Percentiles rank a stretch among this genome's conserved stretches.
phyloP scores from a whole-genome alignment of 2,888 invertebrate genomes.

The Thymelicus acteon region DNA sequence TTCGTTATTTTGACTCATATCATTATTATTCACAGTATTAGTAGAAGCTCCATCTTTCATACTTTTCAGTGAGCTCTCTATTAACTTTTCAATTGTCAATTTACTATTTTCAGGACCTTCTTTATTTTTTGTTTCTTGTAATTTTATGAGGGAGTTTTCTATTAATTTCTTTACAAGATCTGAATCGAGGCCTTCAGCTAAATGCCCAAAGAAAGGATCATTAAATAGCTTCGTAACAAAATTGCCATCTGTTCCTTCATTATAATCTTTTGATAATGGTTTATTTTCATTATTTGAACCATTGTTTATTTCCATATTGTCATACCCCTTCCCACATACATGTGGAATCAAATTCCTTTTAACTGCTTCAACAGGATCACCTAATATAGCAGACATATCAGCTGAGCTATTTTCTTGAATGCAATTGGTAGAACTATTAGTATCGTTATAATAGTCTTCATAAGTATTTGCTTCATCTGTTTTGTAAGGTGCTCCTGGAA shows the following conservation, averaged over 20 bases:
- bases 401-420: slow-evolving; percentile 46
- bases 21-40: slow-evolving; percentile 50
- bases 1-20: slow-evolving; percentile 54
- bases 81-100: slow-evolving; percentile 80
- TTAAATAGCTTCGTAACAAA: slow-evolving; percentile 86
- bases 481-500: slow-evolving; percentile 59
- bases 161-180: slow-evolving; percentile 87
- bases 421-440: slow-evolving; percentile 47
- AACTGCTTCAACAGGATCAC: slow-evolving; percentile 91
- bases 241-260: slow-evolving; percentile 59
- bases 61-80: slow-evolving; percentile 76
- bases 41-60: slow-evolving; percentile 67
- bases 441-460: slow-evolving; percentile 73
- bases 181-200: slow-evolving; percentile 86
- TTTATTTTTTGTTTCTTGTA: slow-evolving; percentile 79
- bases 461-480: slow-evolving; percentile 66
- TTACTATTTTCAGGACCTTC: slow-evolving; percentile 76
- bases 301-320: slow-evolving; percentile 42
- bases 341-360: slow-evolving; percentile 90
- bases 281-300: slow-evolving; percentile 42
- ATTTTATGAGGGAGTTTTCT: slow-evolving; percentile 87
- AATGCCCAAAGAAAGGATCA: slow-evolving; percentile 87
- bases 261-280: slow-evolving; percentile 29
- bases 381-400: slow-evolving; percentile 84
- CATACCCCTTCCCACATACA: slow-evolving; percentile 87